Percentiles rank a stretch among this genome's conserved stretches.
Conservation (phyloP, 2,888 invertebrate genomes). For the Pachliopta kotzebuea region DNA sequence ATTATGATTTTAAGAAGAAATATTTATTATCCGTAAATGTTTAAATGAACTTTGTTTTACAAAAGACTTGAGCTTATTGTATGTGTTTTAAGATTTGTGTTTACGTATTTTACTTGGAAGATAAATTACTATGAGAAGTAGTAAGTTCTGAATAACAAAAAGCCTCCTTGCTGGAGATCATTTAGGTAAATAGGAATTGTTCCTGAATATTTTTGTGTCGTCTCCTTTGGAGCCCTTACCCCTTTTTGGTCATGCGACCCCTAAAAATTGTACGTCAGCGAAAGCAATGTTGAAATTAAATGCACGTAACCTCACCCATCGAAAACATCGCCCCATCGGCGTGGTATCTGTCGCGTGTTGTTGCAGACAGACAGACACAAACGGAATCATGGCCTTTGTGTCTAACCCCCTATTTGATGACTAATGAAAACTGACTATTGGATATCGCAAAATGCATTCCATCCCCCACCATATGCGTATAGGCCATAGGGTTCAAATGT, state of each 20-base stretch:
- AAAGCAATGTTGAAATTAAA: slow-evolving; percentile 52
- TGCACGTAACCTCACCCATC: slow-evolving; percentile 45
- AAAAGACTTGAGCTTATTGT: too few relatives aligned
- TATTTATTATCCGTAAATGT: too few relatives aligned
- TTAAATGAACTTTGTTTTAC: too few relatives aligned
- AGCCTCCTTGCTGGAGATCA: too few relatives aligned
- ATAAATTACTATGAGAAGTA: too few relatives aligned
- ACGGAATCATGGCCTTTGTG: slow-evolving; percentile 58
- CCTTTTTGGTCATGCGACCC: slow-evolving; percentile 24
- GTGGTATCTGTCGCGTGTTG: slow-evolving; percentile 66
- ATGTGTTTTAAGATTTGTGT: too few relatives aligned
- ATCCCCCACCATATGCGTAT: not conserved
- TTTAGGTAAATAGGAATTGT: too few relatives aligned
- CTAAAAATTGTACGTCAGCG: slow-evolving; percentile 33
- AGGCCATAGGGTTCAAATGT: slow-evolving; percentile 38
- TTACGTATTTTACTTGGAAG: too few relatives aligned
- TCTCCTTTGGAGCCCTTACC: not conserved
- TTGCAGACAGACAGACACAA: slow-evolving; percentile 65
- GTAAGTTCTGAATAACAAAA: too few relatives aligned
- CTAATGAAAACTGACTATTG: slow-evolving; percentile 58
- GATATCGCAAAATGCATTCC: not conserved
- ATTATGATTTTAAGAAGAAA: too few relatives aligned
- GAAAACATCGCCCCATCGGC: slow-evolving; percentile 50
- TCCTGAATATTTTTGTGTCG: too few relatives aligned
- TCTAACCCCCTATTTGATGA: slow-evolving; percentile 57